Percentiles rank a stretch among this genome's conserved stretches.
phyloP scores from a whole-genome alignment of 1,140 invertebrate genomes.

The Orchestia grillus region DNA sequence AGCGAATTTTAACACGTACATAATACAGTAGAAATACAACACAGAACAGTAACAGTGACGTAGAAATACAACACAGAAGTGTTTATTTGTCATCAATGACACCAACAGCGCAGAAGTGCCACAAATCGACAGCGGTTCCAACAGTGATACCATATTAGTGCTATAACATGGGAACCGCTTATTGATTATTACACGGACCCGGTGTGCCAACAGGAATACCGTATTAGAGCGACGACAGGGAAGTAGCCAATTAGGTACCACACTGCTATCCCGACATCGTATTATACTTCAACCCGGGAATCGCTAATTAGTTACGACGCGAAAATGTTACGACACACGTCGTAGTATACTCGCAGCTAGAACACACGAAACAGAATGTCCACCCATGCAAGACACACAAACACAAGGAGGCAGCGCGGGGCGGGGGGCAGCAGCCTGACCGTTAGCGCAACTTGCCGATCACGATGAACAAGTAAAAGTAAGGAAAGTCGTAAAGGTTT shows the following conservation, averaged over 20 bases:
- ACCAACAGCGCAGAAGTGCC: not conserved
- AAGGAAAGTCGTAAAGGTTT: constrained; percentile 30
- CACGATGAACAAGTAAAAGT: not conserved
- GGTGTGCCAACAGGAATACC: not conserved
- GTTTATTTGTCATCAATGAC: too few relatives aligned
- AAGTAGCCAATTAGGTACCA: too few relatives aligned
- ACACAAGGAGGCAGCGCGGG: not conserved
- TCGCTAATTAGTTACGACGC: too few relatives aligned
- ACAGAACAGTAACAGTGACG: not conserved
- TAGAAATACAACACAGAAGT: not conserved
- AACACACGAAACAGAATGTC: not conserved
- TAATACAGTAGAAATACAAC: too few relatives aligned
- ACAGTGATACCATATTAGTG: not conserved
- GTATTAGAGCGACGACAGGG: not conserved
- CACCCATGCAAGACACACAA: too few relatives aligned
- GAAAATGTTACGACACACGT: too few relatives aligned
- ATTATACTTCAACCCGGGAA: too few relatives aligned
- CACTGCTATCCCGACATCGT: too few relatives aligned
- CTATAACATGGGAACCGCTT: too few relatives aligned
- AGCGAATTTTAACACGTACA: too few relatives aligned
- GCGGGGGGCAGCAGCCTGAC: not conserved
- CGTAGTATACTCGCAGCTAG: too few relatives aligned
- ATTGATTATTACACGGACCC: not conserved
- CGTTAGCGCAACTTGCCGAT: not conserved
- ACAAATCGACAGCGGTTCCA: not conserved